Evolutionary conservation across 2,888 invertebrate species (phyloP), one percentile per base, ranked within the genome.

Genomic region (Andrena chrysosceles): DNA sequence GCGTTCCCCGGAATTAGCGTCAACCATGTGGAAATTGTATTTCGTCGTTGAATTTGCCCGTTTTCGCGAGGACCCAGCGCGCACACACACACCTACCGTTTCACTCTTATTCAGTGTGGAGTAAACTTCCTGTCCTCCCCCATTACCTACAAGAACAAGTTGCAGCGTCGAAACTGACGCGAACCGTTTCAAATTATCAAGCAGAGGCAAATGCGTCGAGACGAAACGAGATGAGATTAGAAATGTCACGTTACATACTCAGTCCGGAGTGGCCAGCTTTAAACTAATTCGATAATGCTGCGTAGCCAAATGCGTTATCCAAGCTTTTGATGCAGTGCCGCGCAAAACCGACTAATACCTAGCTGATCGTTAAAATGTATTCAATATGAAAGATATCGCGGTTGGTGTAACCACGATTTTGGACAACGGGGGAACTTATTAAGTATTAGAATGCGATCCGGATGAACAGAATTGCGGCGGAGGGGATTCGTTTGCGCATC

Each of bases 391-490:
- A 26, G 6, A 26, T 31, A 0, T 10, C 7, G 6, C 7, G 16
- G 42, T n/a, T 2, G 23, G 33, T 72, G 13, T 0, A 1, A 73
- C 54, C 66, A 26, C 73, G 52, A 66, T 66, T 54, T 64, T 54
- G 52, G 35, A 54, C 20, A 66, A 20, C 8, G n/a, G 13, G 20
- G 16, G n/a, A 1, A 26, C 20, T 26, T 7, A 54, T 73, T 73
- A 66, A 66, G 29, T 56, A 56, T 66, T 56, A 42, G 66, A 73
- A 66, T 35, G 29, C 54, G 35, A 29, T 16, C 64, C 35, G 64
- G 20, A 13, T 13, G 49, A 35, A 13, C 29, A 20, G 23, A 42
- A 70, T 70, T 31, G 70, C 31, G 70, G 29, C 48, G 60, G 42
- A 13, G 29, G 8, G 29, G 35, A 64, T 63, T 33, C 23, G 52